These are phyloP conservation scores for Rhagonycha fulva DNA, from an alignment of 2,888 invertebrate genomes.

Conservation along the genomic window DNA sequence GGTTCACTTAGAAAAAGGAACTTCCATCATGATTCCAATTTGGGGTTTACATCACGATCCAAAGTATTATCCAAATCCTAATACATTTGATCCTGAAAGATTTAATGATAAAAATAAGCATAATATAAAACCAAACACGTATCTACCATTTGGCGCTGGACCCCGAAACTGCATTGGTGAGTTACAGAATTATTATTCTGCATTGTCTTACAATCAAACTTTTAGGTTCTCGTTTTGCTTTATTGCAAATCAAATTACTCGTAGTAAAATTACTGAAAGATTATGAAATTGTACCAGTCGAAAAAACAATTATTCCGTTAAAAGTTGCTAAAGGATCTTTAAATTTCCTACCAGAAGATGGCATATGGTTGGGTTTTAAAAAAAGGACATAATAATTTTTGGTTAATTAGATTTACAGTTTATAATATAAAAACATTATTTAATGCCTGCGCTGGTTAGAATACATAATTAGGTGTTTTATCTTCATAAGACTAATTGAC, in stretches of 20 bases:
- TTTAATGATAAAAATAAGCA: slow-evolving; percentile 60
- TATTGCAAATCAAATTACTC: background rate
- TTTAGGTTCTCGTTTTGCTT: background rate
- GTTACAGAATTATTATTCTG: background rate
- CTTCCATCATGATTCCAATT: slow-evolving; percentile 37
- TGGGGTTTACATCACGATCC: slow-evolving; percentile 42
- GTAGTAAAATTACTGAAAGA: background rate
- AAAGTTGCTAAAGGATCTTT: background rate
- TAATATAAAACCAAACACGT: slow-evolving; percentile 54
- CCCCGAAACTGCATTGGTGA: slow-evolving; percentile 66
- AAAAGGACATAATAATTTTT: too few species aligned
- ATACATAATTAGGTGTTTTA: too few species aligned
- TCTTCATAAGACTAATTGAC: too few species aligned
- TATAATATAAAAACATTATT: too few species aligned
- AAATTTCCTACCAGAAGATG: background rate
- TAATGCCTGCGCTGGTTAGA: too few species aligned
- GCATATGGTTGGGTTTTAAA: too few species aligned
- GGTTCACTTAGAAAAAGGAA: slow-evolving; percentile 29
- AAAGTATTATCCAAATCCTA: slow-evolving; percentile 42
- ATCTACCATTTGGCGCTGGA: slow-evolving; percentile 55
- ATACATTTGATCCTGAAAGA: slow-evolving; percentile 48
- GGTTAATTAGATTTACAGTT: too few species aligned
- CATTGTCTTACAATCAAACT: background rate
- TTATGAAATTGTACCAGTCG: background rate
- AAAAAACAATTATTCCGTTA: background rate